A percentile compares a stretch with the other conserved stretches of the same genome.
phyloP scores from a whole-genome alignment of 1,140 invertebrate genomes.

The Anastatus disparis region DNA sequence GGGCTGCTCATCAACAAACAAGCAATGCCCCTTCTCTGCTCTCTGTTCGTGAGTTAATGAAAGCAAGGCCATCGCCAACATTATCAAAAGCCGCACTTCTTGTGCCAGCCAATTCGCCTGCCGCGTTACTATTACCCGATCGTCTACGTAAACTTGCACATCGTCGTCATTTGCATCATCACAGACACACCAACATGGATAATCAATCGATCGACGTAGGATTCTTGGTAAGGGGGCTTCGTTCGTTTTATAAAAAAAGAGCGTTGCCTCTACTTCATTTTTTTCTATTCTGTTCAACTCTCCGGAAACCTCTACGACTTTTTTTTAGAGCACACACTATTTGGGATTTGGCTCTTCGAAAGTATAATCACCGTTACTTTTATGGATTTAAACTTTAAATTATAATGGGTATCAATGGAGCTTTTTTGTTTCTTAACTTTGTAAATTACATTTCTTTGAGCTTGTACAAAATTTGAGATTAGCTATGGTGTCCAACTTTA shows the following conservation, averaged over 20 bases:
- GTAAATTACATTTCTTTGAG: background rate
- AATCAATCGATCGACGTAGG: constrained; percentile 50
- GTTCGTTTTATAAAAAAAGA: background rate
- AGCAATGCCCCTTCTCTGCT: constrained; percentile 61
- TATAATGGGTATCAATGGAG: no score
- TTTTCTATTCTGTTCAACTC: constrained; percentile 15
- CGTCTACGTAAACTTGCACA: constrained; percentile 42
- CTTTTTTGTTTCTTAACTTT: background rate
- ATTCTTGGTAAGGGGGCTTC: constrained; percentile 53
- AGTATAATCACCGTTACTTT: no score
- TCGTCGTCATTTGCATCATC: no score
- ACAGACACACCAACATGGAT: constrained; percentile 32
- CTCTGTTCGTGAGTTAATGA: constrained; percentile 68
- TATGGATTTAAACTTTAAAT: no score
- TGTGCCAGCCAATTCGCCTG: constrained; percentile 54
- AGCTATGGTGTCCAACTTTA: constrained; percentile 1
- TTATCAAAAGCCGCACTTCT: constrained; percentile 55
- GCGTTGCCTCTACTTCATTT: background rate
- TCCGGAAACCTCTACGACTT: constrained; percentile 49
- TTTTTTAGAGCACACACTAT: no score
- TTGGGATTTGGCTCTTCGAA: no score
- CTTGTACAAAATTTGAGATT: background rate
- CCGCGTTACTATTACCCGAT: constrained; percentile 46
- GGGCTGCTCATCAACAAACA: constrained; percentile 69
- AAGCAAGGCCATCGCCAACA: constrained; percentile 59